Evolutionary conservation across 1,140 invertebrate genomes (phyloP), one percentile per base, ranked within the genome.

Genomic region (Pomacea maculata): DNA sequence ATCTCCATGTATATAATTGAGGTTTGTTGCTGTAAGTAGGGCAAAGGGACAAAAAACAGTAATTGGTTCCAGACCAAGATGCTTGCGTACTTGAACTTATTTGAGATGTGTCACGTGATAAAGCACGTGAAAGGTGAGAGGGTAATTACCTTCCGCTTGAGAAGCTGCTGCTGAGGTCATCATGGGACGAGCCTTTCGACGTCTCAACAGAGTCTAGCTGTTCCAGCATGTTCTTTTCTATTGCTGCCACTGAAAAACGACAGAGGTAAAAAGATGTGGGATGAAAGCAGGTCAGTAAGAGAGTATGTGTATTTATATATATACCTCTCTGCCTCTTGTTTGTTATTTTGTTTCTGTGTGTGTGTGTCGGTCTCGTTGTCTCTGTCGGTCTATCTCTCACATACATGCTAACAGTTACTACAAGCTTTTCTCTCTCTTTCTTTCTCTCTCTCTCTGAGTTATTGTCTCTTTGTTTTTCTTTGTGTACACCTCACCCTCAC

Each of bases 151-250:
- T 61, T 17, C 57, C 57, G 57, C 57, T 61, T 14, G 57, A 61
- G 15, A 61, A 61, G 9, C 71, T 54, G 5, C 10, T 25, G 17
- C 34, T 54, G n/a, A 25, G 17, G 75, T 29, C 61, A n/a, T 76
- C 75, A 12, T 76, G 21, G 7, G 75, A 76, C 29, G 75, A 76
- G 9, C 61, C 29, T 55, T 64, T 61, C 34, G 75, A 76, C 25
- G 75, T 76, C 57, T 54, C 34, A 21, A 76, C 75, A 64, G 55
- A 63, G 3, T 61, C 75, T 3, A 76, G n/a, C 12, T 61, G 19
- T n/a, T 64, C 75, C 0, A 55, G 55, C 75, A 76, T 76, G 55
- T 76, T 63, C 75, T 61, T 61, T 12, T 76, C 55, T 12, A 76
- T 76, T 17, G 57, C 75, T 2, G 75, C 75, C 55, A 76, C 75